These are phyloP conservation scores for Drosophila histrio DNA, from an alignment of 2,888 invertebrate genomes.

Conservation along the genomic window DNA sequence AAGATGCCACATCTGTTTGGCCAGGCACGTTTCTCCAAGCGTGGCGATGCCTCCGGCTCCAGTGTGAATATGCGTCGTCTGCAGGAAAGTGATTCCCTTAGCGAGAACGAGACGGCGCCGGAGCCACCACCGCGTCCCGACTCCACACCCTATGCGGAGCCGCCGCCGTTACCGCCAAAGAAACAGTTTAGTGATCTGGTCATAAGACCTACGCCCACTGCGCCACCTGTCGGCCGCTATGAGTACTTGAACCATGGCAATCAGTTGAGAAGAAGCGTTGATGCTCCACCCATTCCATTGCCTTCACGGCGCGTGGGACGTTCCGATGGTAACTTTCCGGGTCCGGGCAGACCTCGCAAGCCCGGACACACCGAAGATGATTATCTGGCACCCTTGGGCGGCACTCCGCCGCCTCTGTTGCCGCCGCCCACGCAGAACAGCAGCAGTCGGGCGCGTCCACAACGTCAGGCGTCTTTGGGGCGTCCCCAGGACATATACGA, in stretches of 20 bases:
- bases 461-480: conserved; percentile 71
- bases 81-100: conserved; percentile 84
- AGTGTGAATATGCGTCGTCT: conserved; percentile 84
- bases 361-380: conserved; percentile 88
- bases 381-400: conserved; percentile 87
- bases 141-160: conserved; percentile 86
- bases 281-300: conserved; percentile 87
- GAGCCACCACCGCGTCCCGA: conserved; percentile 84
- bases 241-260: conserved; percentile 78
- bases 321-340: conserved; percentile 85
- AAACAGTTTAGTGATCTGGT: conserved; percentile 86
- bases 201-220: conserved; percentile 84
- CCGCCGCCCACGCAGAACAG: conserved; percentile 84
- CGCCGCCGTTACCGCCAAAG: conserved; percentile 90
- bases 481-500: conserved; percentile 81
- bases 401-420: conserved; percentile 83
- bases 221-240: conserved; percentile 71
- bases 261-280: conserved; percentile 43
- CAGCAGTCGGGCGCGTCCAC: conserved; percentile 72
- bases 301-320: conserved; percentile 86
- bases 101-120: conserved; percentile 84
- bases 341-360: conserved; percentile 85
- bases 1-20: conserved; percentile 85
- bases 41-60: conserved; percentile 70
- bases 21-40: conserved; percentile 83